These are phyloP conservation scores for Lycocerus yunnanus DNA, from an alignment of 2,888 invertebrate genomes.

Conservation along the genomic window DNA sequence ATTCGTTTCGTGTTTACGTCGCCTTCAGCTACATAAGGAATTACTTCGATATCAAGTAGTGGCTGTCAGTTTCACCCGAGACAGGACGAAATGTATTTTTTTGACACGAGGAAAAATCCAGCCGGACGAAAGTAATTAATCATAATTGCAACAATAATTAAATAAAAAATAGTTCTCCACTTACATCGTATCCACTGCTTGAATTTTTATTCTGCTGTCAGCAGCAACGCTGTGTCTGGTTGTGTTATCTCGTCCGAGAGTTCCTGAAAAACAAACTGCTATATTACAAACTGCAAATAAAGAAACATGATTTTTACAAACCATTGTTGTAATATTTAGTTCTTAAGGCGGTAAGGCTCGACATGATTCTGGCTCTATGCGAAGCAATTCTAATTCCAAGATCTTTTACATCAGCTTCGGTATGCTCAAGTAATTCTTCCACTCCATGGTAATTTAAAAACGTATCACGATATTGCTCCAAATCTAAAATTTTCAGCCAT, in stretches of 20 bases:
- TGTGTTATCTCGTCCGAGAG: conserved; percentile 20
- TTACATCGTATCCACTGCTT: conserved; percentile 49
- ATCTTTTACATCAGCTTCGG: conserved; percentile 63
- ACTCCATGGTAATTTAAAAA: conserved; percentile 62
- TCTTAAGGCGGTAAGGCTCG: conserved; percentile 65
- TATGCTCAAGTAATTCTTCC: conserved; percentile 62
- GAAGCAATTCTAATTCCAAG: conserved; percentile 65
- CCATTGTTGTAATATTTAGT: conserved; percentile 62
- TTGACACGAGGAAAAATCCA: neutral
- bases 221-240: conserved; percentile 58
- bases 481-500: conserved; percentile 66
- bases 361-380: conserved; percentile 67
- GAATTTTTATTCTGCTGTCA: conserved; percentile 49
- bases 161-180: conserved; percentile 35
- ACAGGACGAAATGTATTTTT: neutral
- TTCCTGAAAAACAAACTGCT: conserved; percentile 16
- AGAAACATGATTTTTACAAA: conserved; percentile 17
- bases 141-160: neutral
- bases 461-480: conserved; percentile 60
- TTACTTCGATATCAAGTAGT: neutral
- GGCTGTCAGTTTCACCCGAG: neutral
- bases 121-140: neutral
- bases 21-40: neutral
- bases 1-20: neutral
- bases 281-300: neutral